These are phyloP conservation scores for Episyrphus balteatus DNA, from an alignment of 1,140 invertebrate species.

Conservation along the genomic window DNA sequence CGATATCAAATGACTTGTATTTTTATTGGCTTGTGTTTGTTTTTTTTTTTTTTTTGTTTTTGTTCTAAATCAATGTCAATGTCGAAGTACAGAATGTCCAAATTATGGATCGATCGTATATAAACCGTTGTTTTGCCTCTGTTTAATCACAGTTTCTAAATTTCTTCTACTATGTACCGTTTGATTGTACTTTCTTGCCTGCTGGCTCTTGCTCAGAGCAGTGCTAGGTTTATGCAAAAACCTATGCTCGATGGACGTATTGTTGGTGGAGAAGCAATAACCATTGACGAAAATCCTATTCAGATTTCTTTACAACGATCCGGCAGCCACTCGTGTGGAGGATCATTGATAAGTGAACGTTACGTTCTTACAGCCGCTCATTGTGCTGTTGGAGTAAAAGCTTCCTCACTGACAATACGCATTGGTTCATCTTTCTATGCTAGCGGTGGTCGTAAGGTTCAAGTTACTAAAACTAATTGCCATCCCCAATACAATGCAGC, in stretches of 20 bases:
- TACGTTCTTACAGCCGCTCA: constrained; percentile 42
- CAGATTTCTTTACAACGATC: constrained; percentile 36
- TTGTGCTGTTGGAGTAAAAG: constrained; percentile 36
- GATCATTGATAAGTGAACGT: constrained; percentile 47
- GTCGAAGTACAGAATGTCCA: no score
- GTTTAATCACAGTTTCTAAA: no score
- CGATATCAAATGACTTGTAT: no score
- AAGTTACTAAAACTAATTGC: constrained; percentile 16
- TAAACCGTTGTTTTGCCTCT: no score
- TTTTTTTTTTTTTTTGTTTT: no score
- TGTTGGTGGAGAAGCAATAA: constrained; percentile 33
- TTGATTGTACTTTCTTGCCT: no score
- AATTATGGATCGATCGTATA: no score
- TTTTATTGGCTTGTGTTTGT: no score
- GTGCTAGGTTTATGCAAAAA: no score
- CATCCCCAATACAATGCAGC: constrained; percentile 24
- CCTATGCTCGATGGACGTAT: constrained; percentile 28
- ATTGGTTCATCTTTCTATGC: constrained; percentile 20
- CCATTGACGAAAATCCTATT: constrained; percentile 35
- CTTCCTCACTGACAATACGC: constrained; percentile 13
- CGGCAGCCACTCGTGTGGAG: constrained; percentile 47
- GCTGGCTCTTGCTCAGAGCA: no score
- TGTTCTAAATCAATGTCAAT: no score
- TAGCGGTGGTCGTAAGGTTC: constrained; percentile 18
- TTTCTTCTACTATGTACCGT: no score